These are phyloP conservation scores for Porites cylindrica DNA, from an alignment of 92 coral and sea anemone genomes.

Conservation along the genomic window DNA sequence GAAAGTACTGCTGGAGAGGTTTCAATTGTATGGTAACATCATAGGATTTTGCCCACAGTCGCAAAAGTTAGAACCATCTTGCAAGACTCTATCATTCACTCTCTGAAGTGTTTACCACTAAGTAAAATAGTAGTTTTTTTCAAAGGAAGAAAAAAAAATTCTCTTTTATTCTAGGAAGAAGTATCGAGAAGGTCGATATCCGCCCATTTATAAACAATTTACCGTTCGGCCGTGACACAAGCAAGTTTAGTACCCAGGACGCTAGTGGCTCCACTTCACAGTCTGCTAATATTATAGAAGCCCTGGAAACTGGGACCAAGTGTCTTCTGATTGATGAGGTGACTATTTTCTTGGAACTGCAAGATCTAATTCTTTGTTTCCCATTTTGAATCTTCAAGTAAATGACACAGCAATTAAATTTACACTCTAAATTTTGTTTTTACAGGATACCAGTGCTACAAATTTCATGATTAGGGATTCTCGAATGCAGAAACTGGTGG, in stretches of 20 bases:
- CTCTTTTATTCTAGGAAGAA: slow-evolving; percentile 45
- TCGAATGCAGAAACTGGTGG: slow-evolving; percentile 75
- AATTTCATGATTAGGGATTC: slow-evolving; percentile 77
- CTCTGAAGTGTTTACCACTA: neutral
- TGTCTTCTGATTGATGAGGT: slow-evolving; percentile 74
- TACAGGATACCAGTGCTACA: slow-evolving; percentile 75
- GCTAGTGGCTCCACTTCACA: slow-evolving; percentile 76
- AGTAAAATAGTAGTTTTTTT: no score
- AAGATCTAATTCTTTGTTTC: no score
- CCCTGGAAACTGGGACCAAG: slow-evolving; percentile 61
- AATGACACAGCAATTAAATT: neutral
- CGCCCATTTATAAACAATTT: slow-evolving; percentile 74
- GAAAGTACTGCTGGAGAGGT: neutral
- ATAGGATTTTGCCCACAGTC: neutral
- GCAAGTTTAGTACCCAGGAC: slow-evolving; percentile 79
- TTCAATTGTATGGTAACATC: neutral
- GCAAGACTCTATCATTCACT: no score
- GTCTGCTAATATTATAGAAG: slow-evolving; percentile 74
- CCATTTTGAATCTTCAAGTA: no score
- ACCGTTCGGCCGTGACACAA: slow-evolving; percentile 76
- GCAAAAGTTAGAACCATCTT: neutral
- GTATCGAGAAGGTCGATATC: slow-evolving; percentile 67
- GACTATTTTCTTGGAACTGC: neutral
- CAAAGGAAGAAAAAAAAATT: no score
- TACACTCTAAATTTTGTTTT: neutral